Conservation (phyloP, 2,888 invertebrate species). For the Drosophila lutescens region DNA sequence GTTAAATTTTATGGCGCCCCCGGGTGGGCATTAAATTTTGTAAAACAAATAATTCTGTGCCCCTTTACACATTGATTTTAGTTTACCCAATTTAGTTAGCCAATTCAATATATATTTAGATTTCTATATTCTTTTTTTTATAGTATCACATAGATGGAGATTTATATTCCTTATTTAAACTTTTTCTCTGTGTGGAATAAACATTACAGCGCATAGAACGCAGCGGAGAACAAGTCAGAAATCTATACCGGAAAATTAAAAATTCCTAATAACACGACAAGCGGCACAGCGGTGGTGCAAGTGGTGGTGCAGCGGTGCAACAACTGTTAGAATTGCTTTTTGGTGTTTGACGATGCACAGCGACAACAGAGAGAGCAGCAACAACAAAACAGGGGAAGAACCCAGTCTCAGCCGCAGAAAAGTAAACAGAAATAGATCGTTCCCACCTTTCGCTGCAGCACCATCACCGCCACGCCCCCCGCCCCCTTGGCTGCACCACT, state of each 20-base stretch:
- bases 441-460: slow-evolving; percentile 19
- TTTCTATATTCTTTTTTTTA: too few relatives aligned
- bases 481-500: slow-evolving; percentile 15
- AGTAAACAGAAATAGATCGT: slow-evolving; percentile 44
- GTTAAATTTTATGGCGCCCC: too few relatives aligned
- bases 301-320: slow-evolving; percentile 49
- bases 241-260: slow-evolving; percentile 81
- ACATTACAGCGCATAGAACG: slow-evolving; percentile 12
- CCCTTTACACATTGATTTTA: too few relatives aligned
- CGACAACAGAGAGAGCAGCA: slow-evolving; percentile 42
- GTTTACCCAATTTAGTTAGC: too few relatives aligned
- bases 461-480: slow-evolving; percentile 10
- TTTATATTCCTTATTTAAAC: too few relatives aligned
- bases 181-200: background rate
- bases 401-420: slow-evolving; percentile 18
- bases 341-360: slow-evolving; percentile 55
- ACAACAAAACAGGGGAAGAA: slow-evolving; percentile 5
- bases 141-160: too few relatives aligned
- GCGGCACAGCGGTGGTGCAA: slow-evolving; percentile 53
- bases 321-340: slow-evolving; percentile 79
- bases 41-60: too few relatives aligned
- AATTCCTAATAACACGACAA: slow-evolving; percentile 80
- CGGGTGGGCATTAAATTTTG: too few relatives aligned
- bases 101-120: too few relatives aligned
- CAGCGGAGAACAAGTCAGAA: slow-evolving; percentile 55